These are phyloP conservation scores for Phrynosoma platyrhinos DNA, from an alignment of 2,113 vertebrate species.

Conservation along the genomic window DNA sequence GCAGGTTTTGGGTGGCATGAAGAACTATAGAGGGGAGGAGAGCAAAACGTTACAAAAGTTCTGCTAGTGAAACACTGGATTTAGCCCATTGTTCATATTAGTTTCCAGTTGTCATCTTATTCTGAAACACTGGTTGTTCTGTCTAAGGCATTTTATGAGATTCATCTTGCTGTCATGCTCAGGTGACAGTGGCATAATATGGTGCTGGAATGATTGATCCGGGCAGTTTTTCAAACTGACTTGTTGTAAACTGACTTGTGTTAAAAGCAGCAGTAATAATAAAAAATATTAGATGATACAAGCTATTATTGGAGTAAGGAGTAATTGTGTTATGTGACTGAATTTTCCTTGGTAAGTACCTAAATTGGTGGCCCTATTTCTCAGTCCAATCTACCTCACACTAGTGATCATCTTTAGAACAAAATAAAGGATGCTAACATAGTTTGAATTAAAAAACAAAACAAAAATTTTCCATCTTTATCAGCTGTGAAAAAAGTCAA, in stretches of 20 bases:
- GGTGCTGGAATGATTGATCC: conserved; percentile 24
- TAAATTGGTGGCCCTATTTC: conserved; percentile 22
- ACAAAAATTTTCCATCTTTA: conserved; percentile 10
- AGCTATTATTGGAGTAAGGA: conserved; percentile 21
- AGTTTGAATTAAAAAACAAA: too few species aligned
- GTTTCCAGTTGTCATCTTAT: neutral
- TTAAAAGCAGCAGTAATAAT: conserved; percentile 27
- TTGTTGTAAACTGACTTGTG: neutral
- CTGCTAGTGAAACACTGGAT: neutral
- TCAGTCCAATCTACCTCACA: neutral
- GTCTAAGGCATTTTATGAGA: neutral
- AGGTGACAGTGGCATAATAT: neutral
- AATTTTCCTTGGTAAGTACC: neutral
- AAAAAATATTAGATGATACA: neutral
- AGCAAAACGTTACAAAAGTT: neutral
- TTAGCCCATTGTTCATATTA: neutral
- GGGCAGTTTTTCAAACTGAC: conserved; percentile 30
- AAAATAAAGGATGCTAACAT: too few species aligned
- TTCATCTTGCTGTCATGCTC: neutral
- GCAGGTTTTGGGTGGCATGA: too few species aligned
- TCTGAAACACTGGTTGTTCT: neutral
- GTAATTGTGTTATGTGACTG: conserved; percentile 22
- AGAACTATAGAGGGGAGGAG: too few species aligned
- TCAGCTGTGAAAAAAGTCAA: neutral
- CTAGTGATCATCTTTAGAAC: too few species aligned